Evolutionary conservation across 2,888 invertebrate genomes (phyloP), one percentile per base, ranked within the genome.

Genomic region (Copidosoma aretas): DNA sequence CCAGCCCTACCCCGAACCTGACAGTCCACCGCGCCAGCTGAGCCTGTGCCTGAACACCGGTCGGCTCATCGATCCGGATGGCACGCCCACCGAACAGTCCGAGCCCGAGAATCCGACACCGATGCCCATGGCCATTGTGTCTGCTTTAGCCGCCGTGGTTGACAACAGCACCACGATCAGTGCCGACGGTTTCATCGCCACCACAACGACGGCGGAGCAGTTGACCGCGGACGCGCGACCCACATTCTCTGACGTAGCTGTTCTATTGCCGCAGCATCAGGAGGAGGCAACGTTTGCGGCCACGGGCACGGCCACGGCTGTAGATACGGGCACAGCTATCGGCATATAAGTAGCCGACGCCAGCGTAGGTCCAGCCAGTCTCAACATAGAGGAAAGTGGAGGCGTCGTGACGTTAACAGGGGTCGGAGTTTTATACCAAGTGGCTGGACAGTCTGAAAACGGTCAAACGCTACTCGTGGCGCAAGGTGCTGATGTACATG

Each of bases 381-480:
- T 88, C 32, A 81, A 88, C 67, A 78, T 86, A 41, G n/a, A n/a
- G n/a, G n/a, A n/a, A n/a, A n/a, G n/a, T n/a, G n/a, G n/a, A n/a
- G n/a, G n/a, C n/a, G n/a, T n/a, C n/a, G n/a, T n/a, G n/a, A n/a
- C n/a, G n/a, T n/a, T n/a, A n/a, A n/a, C n/a, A n/a, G n/a, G n/a
- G n/a, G n/a, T n/a, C n/a, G n/a, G n/a, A n/a, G n/a, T n/a, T n/a
- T n/a, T n/a, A n/a, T n/a, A n/a, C n/a, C 84, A 86, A 54, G 80
- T 91, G 41, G 90, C 91, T 0, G 91, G 93, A n/a, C 92, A 93
- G 78, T 92, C 91, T 75, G 91, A 91, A 73, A 91, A 90, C 56
- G 92, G 92, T 0, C 92, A 92, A 79, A 92, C 92, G n/a, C n/a
- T n/a, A n/a, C n/a, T n/a, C n/a, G n/a, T n/a, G n/a, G n/a, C n/a